A percentile compares a stretch with the other conserved stretches of the same genome.
phyloP scores from a whole-genome alignment of 1,140 invertebrate species.

The Gonioctena quinquepunctata region DNA sequence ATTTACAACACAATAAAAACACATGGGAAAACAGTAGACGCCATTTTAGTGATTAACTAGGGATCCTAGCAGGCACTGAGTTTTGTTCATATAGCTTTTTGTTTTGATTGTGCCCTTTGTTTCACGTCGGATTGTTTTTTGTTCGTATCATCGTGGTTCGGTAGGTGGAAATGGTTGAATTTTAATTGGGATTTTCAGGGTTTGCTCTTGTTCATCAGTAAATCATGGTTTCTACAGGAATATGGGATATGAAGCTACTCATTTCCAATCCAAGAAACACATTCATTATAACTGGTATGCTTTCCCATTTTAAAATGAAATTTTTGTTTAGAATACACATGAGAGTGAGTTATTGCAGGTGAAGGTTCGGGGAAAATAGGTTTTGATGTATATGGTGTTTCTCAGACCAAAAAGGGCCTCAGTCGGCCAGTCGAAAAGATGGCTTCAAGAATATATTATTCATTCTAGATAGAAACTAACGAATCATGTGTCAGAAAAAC shows the following conservation, averaged over 20 bases:
- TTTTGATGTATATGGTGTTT: too few species aligned
- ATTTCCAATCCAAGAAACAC: background rate
- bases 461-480: too few species aligned
- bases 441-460: too few species aligned
- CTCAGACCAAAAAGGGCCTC: too few species aligned
- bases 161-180: constrained; percentile 50
- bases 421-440: too few species aligned
- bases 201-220: constrained; percentile 24
- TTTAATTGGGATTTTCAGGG: constrained; percentile 53
- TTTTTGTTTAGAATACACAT: too few species aligned
- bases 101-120: constrained; percentile 55
- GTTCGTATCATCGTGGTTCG: constrained; percentile 40
- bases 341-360: too few species aligned
- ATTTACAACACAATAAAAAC: constrained; percentile 58
- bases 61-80: constrained; percentile 51
- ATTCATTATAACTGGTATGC: too few species aligned
- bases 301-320: too few species aligned
- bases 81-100: constrained; percentile 54
- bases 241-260: background rate
- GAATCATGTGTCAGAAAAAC: too few species aligned
- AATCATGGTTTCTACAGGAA: background rate
- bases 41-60: constrained; percentile 58
- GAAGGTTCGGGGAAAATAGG: too few species aligned
- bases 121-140: constrained; percentile 51
- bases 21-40: constrained; percentile 58